Evolutionary conservation across 2,113 vertebrate species (phyloP).

Genomic region (Origma solitaria): DNA sequence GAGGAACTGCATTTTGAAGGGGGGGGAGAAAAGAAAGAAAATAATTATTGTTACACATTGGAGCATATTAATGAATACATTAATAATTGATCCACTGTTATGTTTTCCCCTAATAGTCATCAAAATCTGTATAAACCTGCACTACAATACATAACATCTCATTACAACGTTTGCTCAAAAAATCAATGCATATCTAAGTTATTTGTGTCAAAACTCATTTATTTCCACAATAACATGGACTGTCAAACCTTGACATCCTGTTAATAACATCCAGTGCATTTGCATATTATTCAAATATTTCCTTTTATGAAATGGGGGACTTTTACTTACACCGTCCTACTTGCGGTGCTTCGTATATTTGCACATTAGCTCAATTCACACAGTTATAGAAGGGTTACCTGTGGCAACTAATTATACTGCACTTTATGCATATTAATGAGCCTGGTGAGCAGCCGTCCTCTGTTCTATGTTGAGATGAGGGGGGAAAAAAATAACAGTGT

Average conservation of each 20-base stretch:
- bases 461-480: constrained; percentile 53
- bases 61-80: constrained; percentile 77
- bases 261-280: constrained; percentile 81
- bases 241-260: constrained; percentile 82
- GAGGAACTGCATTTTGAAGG: constrained; percentile 44
- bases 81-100: constrained; percentile 74
- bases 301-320: constrained; percentile 73
- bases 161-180: constrained; percentile 77
- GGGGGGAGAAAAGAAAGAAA: constrained; percentile 33
- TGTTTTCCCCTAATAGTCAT: constrained; percentile 75
- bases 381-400: constrained; percentile 79
- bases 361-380: constrained; percentile 72
- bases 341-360: constrained; percentile 55
- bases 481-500: constrained; percentile 57
- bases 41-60: constrained; percentile 73
- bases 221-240: constrained; percentile 82
- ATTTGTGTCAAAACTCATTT: constrained; percentile 88
- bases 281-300: constrained; percentile 85
- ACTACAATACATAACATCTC: constrained; percentile 72
- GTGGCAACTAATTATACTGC: constrained; percentile 80
- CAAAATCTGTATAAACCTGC: constrained; percentile 75
- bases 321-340: constrained; percentile 57
- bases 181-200: constrained; percentile 85
- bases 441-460: constrained; percentile 52
- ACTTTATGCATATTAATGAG: constrained; percentile 79